Percentiles rank a stretch among this genome's conserved stretches.
Conservation (phyloP, 2,113 vertebrate species). For the Ctenomys sociabilis region DNA sequence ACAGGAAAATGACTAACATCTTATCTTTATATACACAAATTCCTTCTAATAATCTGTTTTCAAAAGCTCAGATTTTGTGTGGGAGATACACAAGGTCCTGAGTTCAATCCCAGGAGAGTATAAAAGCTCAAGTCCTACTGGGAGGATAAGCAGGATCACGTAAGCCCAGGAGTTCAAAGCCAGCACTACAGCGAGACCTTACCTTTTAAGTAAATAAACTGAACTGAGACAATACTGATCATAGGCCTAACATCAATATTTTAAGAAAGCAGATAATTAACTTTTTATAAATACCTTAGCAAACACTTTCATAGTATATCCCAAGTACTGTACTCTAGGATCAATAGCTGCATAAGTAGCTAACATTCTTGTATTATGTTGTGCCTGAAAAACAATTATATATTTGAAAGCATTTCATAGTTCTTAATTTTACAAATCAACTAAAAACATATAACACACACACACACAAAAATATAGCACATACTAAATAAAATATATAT, state of each 20-base stretch:
- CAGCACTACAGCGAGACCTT: neutral
- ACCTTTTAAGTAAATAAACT: neutral
- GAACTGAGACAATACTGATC: constrained; percentile 46
- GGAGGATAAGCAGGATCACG: neutral
- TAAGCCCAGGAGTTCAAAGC: neutral
- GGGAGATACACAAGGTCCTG: too few species aligned
- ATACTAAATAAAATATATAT: neutral
- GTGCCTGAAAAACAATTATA: constrained; percentile 88
- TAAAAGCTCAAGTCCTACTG: neutral
- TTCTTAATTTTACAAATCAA: constrained; percentile 44
- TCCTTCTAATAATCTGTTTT: neutral
- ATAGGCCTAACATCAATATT: constrained; percentile 41
- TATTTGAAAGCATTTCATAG: constrained; percentile 64
- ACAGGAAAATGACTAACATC: neutral
- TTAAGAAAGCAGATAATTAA: constrained; percentile 55
- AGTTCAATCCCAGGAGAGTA: too few species aligned
- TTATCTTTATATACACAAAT: neutral
- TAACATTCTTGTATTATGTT: constrained; percentile 98
- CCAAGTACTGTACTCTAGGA: constrained; percentile 95
- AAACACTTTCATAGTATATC: constrained; percentile 99
- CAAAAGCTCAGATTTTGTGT: neutral
- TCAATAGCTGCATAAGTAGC: constrained; percentile 97
- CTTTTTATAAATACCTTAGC: constrained; percentile 91
- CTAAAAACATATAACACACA: constrained; percentile 35
- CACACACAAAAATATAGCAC: constrained; percentile 16